A percentile compares a stretch with the other conserved stretches of the same genome.
Conservation (phyloP, 2,888 invertebrate genomes). For the Leucozona laternaria region DNA sequence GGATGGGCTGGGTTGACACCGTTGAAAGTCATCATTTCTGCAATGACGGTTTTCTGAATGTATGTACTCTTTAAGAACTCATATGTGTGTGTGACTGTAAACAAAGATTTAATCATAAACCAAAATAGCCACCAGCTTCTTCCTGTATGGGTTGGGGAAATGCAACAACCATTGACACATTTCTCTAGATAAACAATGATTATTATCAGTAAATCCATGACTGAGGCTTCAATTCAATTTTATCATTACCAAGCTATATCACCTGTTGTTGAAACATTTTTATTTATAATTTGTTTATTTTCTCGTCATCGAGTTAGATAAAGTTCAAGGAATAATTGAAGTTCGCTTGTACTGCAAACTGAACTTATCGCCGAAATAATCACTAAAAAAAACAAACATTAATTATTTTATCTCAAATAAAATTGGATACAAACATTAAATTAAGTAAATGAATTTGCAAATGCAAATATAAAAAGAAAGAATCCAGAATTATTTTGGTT, state of each 20-base stretch:
- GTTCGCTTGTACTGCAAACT: background rate
- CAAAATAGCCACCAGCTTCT: background rate
- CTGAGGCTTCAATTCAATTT: background rate
- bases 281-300: background rate
- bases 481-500: background rate
- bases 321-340: background rate
- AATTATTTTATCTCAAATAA: slow-evolving; percentile 1
- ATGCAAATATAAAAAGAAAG: background rate
- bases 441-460: background rate
- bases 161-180: background rate
- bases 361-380: background rate
- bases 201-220: background rate
- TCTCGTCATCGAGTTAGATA: background rate
- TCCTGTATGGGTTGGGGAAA: background rate
- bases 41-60: too few relatives aligned
- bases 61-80: too few relatives aligned
- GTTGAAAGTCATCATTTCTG: too few relatives aligned
- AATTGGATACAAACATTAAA: background rate
- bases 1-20: too few relatives aligned
- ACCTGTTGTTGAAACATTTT: background rate
- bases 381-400: background rate
- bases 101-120: too few relatives aligned
- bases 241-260: background rate
- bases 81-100: too few relatives aligned
- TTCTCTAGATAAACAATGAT: background rate